These are phyloP conservation scores for Argyresthia goedartella DNA, from an alignment of 2,888 invertebrate genomes.

Conservation along the genomic window DNA sequence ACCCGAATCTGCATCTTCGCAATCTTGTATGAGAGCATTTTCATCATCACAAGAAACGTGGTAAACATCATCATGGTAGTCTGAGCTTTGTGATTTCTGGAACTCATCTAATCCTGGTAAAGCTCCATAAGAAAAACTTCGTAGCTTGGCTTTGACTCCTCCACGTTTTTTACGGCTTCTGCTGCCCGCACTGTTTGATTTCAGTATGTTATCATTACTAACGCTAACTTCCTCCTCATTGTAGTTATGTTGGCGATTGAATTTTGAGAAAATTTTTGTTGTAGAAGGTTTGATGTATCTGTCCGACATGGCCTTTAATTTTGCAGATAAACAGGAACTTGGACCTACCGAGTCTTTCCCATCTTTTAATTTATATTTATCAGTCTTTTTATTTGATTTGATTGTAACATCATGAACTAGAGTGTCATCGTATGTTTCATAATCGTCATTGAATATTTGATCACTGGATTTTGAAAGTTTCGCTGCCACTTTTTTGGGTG, in stretches of 20 bases:
- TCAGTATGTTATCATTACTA: slow-evolving; percentile 36
- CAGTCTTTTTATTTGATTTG: slow-evolving; percentile 60
- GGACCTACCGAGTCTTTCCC: slow-evolving; percentile 63
- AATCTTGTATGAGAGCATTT: slow-evolving; percentile 69
- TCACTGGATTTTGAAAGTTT: slow-evolving; percentile 66
- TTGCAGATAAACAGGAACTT: slow-evolving; percentile 76
- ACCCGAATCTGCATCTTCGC: slow-evolving; percentile 82
- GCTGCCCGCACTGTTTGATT: slow-evolving; percentile 33
- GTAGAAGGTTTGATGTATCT: slow-evolving; percentile 79
- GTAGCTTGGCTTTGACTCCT: slow-evolving; percentile 65
- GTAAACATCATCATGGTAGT: slow-evolving; percentile 73
- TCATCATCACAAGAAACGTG: slow-evolving; percentile 64
- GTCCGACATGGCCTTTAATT: slow-evolving; percentile 80
- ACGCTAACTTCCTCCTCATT: slow-evolving; percentile 32
- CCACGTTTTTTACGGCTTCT: slow-evolving; percentile 53
- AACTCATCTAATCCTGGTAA: slow-evolving; percentile 80
- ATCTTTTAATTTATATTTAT: slow-evolving; percentile 55
- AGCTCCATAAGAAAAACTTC: slow-evolving; percentile 82
- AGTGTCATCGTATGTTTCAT: slow-evolving; percentile 41
- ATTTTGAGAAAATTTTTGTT: slow-evolving; percentile 76
- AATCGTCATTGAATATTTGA: slow-evolving; percentile 66
- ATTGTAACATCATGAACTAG: slow-evolving; percentile 25
- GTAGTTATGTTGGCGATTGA: slow-evolving; percentile 68
- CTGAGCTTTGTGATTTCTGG: slow-evolving; percentile 70
- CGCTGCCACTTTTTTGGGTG: slow-evolving; percentile 54